Base-by-base conservation (phyloP, 2,113 vertebrate genomes). In the Boleophthalmus pectinirostris region DNA sequence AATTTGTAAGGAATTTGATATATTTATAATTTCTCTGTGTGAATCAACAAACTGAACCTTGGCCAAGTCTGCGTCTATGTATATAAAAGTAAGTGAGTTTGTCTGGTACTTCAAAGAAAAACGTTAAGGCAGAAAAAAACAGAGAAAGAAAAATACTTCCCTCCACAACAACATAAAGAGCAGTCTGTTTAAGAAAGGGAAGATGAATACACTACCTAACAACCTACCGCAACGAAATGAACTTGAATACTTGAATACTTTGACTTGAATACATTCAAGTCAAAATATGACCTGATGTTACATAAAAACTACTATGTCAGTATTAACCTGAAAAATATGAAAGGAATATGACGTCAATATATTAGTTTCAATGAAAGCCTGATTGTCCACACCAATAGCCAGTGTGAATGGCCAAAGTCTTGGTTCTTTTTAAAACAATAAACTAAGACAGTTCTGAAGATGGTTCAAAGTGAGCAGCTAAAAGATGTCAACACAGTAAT, bases 1-100 rank as follows among this genome's bases (percentile, higher is more conserved):
- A 73, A 78, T 72, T 79, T 77, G 75, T 66, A 66, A 74, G 69
- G 70, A 85, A 82, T 84, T 78, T 69, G 79, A 85, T 58, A 15
- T 58, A 15, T 58, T 58, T 85, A 82, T 87, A 85, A 82, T 75
- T 85, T 63, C 70, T 68, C 76, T 69, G 74, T 21, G 80, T 70
- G 84, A 74, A 45, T 87, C 74, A 81, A 80, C 82, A 83, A 81
- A 68, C 82, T 80, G 60, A 82, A 83, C 85, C 81, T 87, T 82
- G 87, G 83, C 89, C 85, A 87, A 87, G 43, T 73, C n/a, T 47
- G 72, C 57, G 76, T 80, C 70, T 65, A 43, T 58, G 46, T 64
- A 43, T 43, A 43, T 10, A 43, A 43, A 43, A 43, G 38, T 43
- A 3, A 11, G 20, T 56, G 67, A 65, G 51, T 83, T 57, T 45